Percentiles rank a stretch among this genome's conserved stretches.
Conservation (phyloP, 2,888 invertebrate species). For the Neoascia interrupta region DNA sequence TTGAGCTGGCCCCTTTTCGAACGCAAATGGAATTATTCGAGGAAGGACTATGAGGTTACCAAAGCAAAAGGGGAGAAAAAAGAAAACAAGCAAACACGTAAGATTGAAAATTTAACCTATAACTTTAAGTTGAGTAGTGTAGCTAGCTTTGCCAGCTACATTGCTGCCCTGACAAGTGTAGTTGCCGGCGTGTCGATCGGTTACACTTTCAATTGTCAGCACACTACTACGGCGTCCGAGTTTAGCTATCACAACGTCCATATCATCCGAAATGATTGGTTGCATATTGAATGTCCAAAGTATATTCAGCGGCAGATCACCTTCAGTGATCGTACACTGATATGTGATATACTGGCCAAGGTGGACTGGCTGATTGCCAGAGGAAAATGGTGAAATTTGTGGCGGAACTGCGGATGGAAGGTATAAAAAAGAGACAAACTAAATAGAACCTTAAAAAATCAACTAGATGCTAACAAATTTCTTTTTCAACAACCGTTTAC, state of each 20-base stretch:
- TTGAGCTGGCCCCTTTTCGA: conserved; percentile 87
- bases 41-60: conserved; percentile 83
- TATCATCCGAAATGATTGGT: conserved; percentile 76
- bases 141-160: conserved; percentile 85
- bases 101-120: conserved; percentile 81
- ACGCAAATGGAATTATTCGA: conserved; percentile 89
- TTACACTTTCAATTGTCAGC: conserved; percentile 86
- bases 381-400: conserved; percentile 81
- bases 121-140: conserved; percentile 85
- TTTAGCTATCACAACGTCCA: conserved; percentile 81
- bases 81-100: conserved; percentile 39
- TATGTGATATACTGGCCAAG: conserved; percentile 83
- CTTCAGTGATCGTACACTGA: conserved; percentile 83
- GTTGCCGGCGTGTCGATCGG: conserved; percentile 85
- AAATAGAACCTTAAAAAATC: conserved; percentile 4
- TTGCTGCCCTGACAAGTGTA: conserved; percentile 88
- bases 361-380: conserved; percentile 83
- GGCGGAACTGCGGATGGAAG: conserved; percentile 74
- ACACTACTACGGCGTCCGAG: conserved; percentile 85
- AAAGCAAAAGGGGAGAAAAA: conserved; percentile 24
- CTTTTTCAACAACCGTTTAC: conserved; percentile 80
- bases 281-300: conserved; percentile 82
- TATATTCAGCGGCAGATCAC: conserved; percentile 85
- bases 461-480: neutral
- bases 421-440: conserved; percentile 25